These are phyloP conservation scores for Ophion ellenae DNA, from an alignment of 2,888 invertebrate species.

Conservation along the genomic window DNA sequence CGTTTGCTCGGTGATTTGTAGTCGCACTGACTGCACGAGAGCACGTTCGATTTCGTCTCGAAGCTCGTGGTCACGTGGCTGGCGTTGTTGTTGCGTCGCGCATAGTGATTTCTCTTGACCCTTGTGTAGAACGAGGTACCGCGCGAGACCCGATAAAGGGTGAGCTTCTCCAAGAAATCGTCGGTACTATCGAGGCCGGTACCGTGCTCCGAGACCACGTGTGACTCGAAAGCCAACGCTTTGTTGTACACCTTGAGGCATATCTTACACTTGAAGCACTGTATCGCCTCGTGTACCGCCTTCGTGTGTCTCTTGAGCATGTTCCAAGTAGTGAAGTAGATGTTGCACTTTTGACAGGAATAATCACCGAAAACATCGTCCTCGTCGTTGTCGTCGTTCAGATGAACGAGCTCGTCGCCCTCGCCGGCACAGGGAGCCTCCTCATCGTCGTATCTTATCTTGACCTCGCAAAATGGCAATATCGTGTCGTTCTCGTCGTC, in stretches of 20 bases:
- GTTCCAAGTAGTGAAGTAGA: constrained; percentile 53
- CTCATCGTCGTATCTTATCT: constrained; percentile 15
- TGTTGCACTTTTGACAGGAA: constrained; percentile 66
- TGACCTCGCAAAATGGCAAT: constrained; percentile 20
- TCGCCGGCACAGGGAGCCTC: constrained; percentile 3
- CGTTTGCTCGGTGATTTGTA: constrained; percentile 71
- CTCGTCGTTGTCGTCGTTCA: constrained; percentile 59
- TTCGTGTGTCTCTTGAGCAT: constrained; percentile 61
- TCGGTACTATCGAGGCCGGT: not conserved
- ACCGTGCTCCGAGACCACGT: constrained; percentile 72
- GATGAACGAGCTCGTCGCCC: constrained; percentile 37
- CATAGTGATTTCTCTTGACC: not conserved
- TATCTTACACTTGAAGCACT: constrained; percentile 73
- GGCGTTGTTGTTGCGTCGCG: not conserved
- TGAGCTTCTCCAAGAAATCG: constrained; percentile 36
- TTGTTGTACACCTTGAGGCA: constrained; percentile 74
- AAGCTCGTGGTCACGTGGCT: not conserved
- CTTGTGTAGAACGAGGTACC: constrained; percentile 44
- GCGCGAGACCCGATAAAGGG: constrained; percentile 47
- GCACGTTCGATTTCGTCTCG: constrained; percentile 40
- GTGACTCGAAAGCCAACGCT: constrained; percentile 70
- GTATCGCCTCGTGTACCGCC: constrained; percentile 59
- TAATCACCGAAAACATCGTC: constrained; percentile 65
- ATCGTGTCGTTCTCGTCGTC: constrained; percentile 4
- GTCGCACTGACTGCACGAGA: constrained; percentile 70